Percentiles rank a stretch among this genome's conserved stretches.
These are phyloP conservation scores for Limnephilus lunatus DNA, from an alignment of 2,888 invertebrate genomes.

Conservation along the genomic window DNA sequence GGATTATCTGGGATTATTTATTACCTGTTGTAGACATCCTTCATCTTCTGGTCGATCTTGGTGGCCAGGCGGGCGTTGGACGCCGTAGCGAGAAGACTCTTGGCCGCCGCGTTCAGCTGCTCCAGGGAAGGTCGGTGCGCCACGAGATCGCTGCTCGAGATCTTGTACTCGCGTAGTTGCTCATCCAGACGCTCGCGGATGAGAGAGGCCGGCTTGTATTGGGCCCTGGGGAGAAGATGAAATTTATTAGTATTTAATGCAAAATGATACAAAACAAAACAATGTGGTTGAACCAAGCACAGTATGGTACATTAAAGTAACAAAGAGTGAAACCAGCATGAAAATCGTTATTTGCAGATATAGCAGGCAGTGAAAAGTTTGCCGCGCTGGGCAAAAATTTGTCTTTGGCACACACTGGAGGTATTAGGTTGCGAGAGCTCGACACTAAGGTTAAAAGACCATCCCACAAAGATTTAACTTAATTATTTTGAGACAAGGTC, in stretches of 20 bases:
- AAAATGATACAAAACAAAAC: background rate
- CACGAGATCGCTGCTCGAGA: slow-evolving; percentile 89
- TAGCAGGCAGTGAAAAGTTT: too few species aligned
- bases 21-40: slow-evolving; percentile 84
- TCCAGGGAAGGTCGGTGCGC: slow-evolving; percentile 91
- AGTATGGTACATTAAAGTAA: background rate
- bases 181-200: slow-evolving; percentile 93
- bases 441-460: too few species aligned
- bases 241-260: background rate
- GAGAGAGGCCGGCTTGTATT: slow-evolving; percentile 90
- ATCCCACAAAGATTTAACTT: background rate
- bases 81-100: slow-evolving; percentile 87
- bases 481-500: background rate
- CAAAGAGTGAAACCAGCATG: background rate
- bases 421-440: too few species aligned
- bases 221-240: slow-evolving; percentile 72
- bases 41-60: slow-evolving; percentile 92
- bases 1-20: background rate
- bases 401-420: too few species aligned
- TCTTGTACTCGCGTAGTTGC: slow-evolving; percentile 91
- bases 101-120: slow-evolving; percentile 86
- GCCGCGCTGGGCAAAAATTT: too few species aligned
- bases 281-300: too few species aligned
- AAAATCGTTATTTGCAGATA: background rate
- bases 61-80: slow-evolving; percentile 92